Conservation (phyloP, 2,113 vertebrate species). For the Tupaia chinensis region DNA sequence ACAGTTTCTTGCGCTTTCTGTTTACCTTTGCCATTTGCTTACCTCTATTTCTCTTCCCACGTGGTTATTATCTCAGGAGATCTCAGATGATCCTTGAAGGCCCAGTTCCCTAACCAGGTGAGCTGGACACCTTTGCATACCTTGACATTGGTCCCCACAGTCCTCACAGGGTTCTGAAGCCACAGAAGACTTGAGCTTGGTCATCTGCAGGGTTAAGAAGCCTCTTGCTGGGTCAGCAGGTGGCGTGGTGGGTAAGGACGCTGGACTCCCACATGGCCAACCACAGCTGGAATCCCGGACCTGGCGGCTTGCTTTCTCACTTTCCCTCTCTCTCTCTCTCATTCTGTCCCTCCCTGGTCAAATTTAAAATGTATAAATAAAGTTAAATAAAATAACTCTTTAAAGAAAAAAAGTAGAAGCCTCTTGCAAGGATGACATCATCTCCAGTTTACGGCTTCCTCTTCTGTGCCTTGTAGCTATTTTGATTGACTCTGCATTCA, state of each 20-base stretch:
- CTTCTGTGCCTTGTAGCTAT: background rate
- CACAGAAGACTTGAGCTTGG: accelerated
- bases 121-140: accelerated
- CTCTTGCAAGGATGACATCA: accelerated
- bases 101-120: background rate
- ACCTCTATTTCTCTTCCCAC: background rate
- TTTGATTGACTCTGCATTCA: background rate
- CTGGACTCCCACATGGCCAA: too few species aligned
- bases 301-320: too few species aligned
- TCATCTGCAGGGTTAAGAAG: background rate
- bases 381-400: too few species aligned
- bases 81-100: background rate
- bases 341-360: too few species aligned
- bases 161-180: background rate
- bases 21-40: background rate
- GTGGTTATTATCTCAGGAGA: background rate
- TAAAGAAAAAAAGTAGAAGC: background rate
- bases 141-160: accelerated
- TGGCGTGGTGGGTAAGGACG: too few species aligned
- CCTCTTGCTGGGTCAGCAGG: too few species aligned
- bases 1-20: background rate
- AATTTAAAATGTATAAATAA: too few species aligned
- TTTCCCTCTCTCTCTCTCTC: too few species aligned
- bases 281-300: too few species aligned
- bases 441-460: background rate